Evolutionary conservation across 2,113 vertebrate genomes (phyloP).

Genomic region (Tauraco erythrolophus): DNA sequence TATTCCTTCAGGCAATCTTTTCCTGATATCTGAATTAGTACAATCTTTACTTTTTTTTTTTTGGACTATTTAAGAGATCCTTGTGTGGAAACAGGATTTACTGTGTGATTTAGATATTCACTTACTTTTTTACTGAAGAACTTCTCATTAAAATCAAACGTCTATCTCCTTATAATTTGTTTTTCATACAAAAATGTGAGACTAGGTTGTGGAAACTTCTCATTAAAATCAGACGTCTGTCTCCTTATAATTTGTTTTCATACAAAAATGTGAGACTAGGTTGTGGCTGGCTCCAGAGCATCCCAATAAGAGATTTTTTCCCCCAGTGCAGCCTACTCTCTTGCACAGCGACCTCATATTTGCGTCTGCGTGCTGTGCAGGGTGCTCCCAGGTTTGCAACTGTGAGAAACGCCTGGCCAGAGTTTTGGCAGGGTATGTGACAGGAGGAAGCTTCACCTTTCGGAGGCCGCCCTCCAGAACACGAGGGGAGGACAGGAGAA

Average conservation of each 20-base stretch:
- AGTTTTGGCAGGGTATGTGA: background rate
- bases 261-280: background rate
- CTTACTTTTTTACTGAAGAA: background rate
- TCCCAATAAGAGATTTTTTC: background rate
- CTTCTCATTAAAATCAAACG: background rate
- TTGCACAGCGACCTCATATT: background rate
- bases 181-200: background rate
- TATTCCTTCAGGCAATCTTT: background rate
- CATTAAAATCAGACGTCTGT: rapidly evolving
- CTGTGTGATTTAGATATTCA: background rate
- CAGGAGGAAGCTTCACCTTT: background rate
- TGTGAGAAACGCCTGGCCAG: background rate
- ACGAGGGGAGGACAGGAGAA: background rate
- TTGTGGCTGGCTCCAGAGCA: background rate
- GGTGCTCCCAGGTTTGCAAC: background rate
- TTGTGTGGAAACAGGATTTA: background rate
- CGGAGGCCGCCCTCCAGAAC: rapidly evolving
- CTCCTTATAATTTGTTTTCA: background rate
- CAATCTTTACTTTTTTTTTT: background rate
- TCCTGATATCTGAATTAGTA: background rate
- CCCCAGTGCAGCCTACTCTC: background rate
- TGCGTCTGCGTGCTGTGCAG: background rate
- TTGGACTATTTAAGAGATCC: background rate
- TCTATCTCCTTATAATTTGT: rapidly evolving
- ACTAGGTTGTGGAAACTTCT: background rate